These are phyloP conservation scores for Philopedon plagiatum DNA, from an alignment of 2,888 invertebrate genomes.

Conservation along the genomic window DNA sequence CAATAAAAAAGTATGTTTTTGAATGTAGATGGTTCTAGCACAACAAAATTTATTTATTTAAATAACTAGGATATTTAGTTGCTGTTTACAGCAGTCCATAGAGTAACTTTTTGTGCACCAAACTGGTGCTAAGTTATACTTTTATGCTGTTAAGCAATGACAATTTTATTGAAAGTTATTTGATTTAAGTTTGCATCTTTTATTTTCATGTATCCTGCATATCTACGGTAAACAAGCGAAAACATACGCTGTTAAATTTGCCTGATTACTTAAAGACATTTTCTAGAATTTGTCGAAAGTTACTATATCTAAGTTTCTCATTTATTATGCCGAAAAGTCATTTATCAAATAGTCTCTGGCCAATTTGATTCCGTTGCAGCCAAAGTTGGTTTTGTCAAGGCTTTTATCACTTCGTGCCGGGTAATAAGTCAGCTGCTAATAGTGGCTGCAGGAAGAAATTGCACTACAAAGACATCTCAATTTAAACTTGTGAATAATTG, in stretches of 20 bases:
- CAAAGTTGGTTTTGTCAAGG: not conserved
- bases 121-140: too few relatives aligned
- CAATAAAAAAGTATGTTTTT: too few relatives aligned
- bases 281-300: not conserved
- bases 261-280: not conserved
- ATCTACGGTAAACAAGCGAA: not conserved
- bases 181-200: too few relatives aligned
- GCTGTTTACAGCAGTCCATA: too few relatives aligned
- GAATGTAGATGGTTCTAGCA: too few relatives aligned
- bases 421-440: not conserved
- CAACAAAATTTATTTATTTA: too few relatives aligned
- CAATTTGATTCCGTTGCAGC: not conserved
- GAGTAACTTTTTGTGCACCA: too few relatives aligned
- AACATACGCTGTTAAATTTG: not conserved
- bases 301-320: not conserved
- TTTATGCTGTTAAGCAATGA: too few relatives aligned
- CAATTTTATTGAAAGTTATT: too few relatives aligned
- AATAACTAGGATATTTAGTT: too few relatives aligned
- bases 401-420: not conserved
- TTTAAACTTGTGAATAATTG: slow-evolving; percentile 7
- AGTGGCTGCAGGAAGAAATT: not conserved
- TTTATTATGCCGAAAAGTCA: not conserved
- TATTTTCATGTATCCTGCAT: too few relatives aligned
- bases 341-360: not conserved
- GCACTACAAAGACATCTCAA: slow-evolving; percentile 3